These are phyloP conservation scores for Aurelia sp. DNA, from an alignment of 30 jellyfish, hydroid and myxozoan genomes.

Conservation along the genomic window DNA sequence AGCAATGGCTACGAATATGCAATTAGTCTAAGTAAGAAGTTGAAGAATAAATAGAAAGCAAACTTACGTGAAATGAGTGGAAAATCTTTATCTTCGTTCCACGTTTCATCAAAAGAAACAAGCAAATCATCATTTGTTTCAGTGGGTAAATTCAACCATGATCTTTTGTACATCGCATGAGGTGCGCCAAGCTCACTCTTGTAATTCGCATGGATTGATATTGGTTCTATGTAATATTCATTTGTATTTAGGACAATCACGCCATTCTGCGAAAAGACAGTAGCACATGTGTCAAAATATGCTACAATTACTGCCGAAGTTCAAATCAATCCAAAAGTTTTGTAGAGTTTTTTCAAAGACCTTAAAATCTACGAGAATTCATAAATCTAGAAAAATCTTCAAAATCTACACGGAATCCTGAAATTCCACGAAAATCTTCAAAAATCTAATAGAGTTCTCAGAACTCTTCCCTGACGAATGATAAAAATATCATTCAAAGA, in stretches of 20 bases:
- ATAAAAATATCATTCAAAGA: no score
- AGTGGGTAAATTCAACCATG: slow-evolving; percentile 57
- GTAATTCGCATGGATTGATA: slow-evolving; percentile 50
- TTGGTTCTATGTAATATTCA: slow-evolving; percentile 63
- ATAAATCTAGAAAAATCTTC: no score
- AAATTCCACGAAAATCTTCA: no score
- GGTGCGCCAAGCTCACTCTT: slow-evolving; percentile 44
- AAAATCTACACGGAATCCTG: no score
- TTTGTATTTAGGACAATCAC: slow-evolving; percentile 25
- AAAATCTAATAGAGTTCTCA: no score
- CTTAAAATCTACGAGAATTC: no score
- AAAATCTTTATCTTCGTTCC: slow-evolving; percentile 13
- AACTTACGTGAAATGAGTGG: slow-evolving; percentile 10
- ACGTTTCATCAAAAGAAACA: slow-evolving; percentile 39
- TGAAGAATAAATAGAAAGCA: neutral
- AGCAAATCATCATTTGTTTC: slow-evolving; percentile 44
- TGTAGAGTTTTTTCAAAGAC: no score
- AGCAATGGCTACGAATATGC: no score
- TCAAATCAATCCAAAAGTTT: neutral
- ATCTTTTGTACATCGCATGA: slow-evolving; percentile 59
- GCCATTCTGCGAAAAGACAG: slow-evolving; percentile 40
- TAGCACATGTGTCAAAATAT: neutral
- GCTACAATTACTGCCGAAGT: neutral
- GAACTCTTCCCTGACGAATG: no score
- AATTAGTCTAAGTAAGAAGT: no score